These are phyloP conservation scores for Genyomyrus donnyi DNA, from an alignment of 2,113 vertebrate genomes.

Conservation along the genomic window DNA sequence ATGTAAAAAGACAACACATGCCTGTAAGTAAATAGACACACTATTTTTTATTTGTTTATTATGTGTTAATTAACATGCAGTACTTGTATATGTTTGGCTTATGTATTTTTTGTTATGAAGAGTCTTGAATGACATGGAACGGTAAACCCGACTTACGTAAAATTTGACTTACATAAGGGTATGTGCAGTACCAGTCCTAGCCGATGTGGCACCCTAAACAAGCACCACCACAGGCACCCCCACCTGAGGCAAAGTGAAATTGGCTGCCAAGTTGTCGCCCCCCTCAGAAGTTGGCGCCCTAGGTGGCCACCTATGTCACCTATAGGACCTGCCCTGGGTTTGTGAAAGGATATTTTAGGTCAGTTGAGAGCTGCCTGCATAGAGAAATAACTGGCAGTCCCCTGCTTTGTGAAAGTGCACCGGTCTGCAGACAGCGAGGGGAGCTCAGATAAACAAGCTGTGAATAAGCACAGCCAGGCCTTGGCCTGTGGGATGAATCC, in stretches of 20 bases:
- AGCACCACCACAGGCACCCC: background rate
- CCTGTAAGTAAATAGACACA: background rate
- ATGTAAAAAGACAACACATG: background rate
- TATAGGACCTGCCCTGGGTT: background rate
- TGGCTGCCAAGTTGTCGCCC: background rate
- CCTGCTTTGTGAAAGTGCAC: background rate
- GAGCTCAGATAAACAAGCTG: background rate
- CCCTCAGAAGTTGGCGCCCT: background rate
- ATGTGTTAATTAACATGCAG: background rate
- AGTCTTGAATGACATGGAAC: background rate
- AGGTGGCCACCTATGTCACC: background rate
- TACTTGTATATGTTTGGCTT: background rate
- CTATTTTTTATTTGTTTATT: background rate
- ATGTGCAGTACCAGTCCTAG: background rate
- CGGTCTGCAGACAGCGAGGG: background rate
- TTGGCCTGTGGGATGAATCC: background rate
- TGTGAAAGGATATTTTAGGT: background rate
- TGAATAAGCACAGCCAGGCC: background rate
- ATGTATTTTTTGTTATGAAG: background rate
- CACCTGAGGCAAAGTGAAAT: background rate
- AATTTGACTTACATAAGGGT: background rate
- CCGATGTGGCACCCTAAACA: background rate
- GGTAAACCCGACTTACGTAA: background rate
- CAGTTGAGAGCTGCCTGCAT: background rate
- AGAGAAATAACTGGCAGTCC: background rate